Conservation (phyloP, 2,888 invertebrate species). For the Chymomyza fuscimana region DNA sequence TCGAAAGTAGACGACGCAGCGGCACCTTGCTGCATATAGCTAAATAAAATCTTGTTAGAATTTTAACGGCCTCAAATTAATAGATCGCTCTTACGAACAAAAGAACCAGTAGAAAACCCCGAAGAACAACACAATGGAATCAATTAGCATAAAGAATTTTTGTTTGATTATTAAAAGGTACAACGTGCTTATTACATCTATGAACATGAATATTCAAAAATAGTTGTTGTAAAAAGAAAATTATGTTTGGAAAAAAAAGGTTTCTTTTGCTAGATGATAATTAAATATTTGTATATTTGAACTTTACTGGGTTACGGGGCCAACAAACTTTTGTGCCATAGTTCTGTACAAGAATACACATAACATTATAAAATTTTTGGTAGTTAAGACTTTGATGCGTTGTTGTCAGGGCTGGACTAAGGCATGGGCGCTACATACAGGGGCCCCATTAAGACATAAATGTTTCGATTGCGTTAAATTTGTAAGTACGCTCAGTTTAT, state of each 20-base stretch:
- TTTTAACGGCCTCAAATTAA: slow-evolving; percentile 43
- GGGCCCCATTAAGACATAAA: too few relatives aligned
- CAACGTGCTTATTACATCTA: slow-evolving; percentile 13
- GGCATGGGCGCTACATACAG: too few relatives aligned
- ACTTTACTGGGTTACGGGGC: slow-evolving; percentile 63
- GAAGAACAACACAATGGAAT: background rate
- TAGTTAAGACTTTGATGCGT: too few relatives aligned
- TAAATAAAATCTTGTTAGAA: slow-evolving; percentile 29
- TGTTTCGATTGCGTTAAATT: too few relatives aligned
- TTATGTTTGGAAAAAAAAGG: slow-evolving; percentile 2
- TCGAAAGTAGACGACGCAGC: slow-evolving; percentile 41
- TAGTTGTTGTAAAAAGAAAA: slow-evolving; percentile 8
- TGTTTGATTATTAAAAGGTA: background rate
- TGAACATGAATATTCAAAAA: slow-evolving; percentile 47
- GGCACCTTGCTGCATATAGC: background rate
- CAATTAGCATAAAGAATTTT: background rate
- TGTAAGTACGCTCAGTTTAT: too few relatives aligned
- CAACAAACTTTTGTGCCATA: slow-evolving; percentile 22
- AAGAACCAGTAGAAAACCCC: background rate
- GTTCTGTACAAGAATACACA: slow-evolving; percentile 5
- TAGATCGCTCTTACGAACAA: slow-evolving; percentile 39
- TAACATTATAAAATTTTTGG: slow-evolving; percentile 10
- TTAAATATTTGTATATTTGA: slow-evolving; percentile 66
- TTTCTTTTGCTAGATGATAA: slow-evolving; percentile 44
- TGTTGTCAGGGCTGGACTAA: too few relatives aligned